Percentiles rank a stretch among this genome's conserved stretches.
Evolutionary conservation across 2,113 vertebrate genomes (phyloP).

Genomic region (Chunga burmeisteri): DNA sequence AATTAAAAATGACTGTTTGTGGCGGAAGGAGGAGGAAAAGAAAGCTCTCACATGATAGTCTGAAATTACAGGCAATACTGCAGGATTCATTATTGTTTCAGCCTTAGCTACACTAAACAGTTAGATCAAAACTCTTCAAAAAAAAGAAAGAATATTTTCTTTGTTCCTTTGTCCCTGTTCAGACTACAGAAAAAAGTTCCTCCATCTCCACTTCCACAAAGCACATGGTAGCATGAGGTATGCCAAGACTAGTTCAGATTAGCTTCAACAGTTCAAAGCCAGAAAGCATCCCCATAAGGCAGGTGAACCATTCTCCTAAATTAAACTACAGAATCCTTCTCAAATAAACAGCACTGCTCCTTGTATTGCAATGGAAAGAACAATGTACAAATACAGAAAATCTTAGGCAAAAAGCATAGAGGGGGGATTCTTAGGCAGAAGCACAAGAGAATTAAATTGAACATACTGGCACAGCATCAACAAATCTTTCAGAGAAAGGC

Average conservation of each 20-base stretch:
- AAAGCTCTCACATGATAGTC: neutral
- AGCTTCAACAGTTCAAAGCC: neutral
- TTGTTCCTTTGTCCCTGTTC: neutral
- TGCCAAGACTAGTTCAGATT: neutral
- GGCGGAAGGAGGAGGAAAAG: neutral
- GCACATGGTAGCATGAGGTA: neutral
- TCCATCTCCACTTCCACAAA: neutral
- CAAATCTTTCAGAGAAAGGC: slow-evolving; percentile 38
- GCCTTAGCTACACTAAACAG: neutral
- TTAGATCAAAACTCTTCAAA: neutral
- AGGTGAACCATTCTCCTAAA: neutral
- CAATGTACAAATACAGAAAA: neutral
- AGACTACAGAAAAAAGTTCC: neutral
- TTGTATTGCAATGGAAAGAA: neutral
- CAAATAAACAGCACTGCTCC: neutral
- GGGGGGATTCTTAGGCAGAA: neutral
- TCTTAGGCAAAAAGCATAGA: neutral
- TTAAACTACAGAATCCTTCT: neutral
- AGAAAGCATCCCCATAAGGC: neutral
- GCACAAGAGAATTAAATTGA: slow-evolving; percentile 31
- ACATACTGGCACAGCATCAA: slow-evolving; percentile 30
- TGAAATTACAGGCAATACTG: neutral
- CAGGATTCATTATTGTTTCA: neutral
- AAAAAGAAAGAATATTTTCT: neutral
- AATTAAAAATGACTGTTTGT: neutral